Percentiles rank a stretch among this genome's conserved stretches.
Evolutionary conservation across 2,113 vertebrate species (phyloP).

Genomic region (Corvus cornix): DNA sequence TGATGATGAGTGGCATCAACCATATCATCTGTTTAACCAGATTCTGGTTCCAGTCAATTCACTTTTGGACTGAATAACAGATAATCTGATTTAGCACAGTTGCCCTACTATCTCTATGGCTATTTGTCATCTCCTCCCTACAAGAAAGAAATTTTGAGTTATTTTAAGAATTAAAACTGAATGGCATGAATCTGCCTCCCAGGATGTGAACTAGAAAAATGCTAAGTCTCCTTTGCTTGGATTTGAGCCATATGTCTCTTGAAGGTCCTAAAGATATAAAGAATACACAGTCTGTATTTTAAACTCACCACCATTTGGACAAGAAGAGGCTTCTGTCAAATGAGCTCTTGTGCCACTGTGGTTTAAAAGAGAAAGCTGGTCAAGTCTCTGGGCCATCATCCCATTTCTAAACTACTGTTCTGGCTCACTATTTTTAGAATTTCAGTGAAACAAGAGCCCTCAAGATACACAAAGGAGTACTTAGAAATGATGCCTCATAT

Average conservation of each 20-base stretch:
- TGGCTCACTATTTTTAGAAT: neutral
- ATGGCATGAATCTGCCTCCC: neutral
- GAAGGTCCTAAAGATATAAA: neutral
- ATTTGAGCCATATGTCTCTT: neutral
- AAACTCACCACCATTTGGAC: neutral
- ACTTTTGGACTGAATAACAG: neutral
- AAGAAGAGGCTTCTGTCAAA: neutral
- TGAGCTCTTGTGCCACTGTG: neutral
- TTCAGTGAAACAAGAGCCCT: neutral
- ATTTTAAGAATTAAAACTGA: neutral
- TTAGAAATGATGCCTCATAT: neutral
- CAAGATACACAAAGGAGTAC: neutral
- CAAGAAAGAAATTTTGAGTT: neutral
- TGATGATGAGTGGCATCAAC: neutral
- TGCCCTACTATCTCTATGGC: neutral
- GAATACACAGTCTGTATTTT: neutral
- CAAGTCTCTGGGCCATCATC: neutral
- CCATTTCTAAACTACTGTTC: neutral
- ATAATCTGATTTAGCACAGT: neutral
- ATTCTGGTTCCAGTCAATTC: neutral
- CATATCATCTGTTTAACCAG: neutral
- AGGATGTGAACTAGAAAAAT: neutral
- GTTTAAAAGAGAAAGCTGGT: neutral
- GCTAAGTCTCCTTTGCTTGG: neutral
- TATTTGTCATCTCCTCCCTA: neutral